Evolutionary conservation across 2,888 invertebrate species (phyloP), one percentile per base, ranked within the genome.

Genomic region (Antheraea yamamai): DNA sequence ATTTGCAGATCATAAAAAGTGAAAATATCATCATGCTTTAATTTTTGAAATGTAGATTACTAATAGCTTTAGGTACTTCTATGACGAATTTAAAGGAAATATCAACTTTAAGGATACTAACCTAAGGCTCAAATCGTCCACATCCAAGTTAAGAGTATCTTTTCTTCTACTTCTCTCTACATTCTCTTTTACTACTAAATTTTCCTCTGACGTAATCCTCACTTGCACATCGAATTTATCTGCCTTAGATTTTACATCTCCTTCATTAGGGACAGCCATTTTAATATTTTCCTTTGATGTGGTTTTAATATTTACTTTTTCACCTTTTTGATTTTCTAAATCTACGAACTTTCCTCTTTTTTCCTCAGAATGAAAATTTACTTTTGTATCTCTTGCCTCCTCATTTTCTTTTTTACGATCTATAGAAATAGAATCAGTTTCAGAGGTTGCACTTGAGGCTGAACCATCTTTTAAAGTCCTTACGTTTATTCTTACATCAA

Each of bases 401-500:
- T 84, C 83, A 66, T 87, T 85, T 2, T 87, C 79, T 79, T 86
- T 87, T 71, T 81, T 87, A 23, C 86, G 85, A 23, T 86, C 87
- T 72, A 76, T 76, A 73, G 85, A 85, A 18, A 81, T 81, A 0
- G 92, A 93, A 75, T 91, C 92, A 81, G 88, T 92, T 2, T 94
- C 94, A 0, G 94, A 92, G 35, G 93, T 92, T 18, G 90, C 89
- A 74, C 89, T 92, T 10, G 93, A 92, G 58, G 87, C 73, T 61
- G 88, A 76, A 55, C 92, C 92, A 77, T 94, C 93, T 82, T 93
- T 94, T 6, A 93, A 81, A 73, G 95, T 95, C 39, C 91, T 85
- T 0, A 95, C 95, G 89, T 95, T 95, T 55, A 95, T 95, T 82
- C 92, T 91, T 0, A 95, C 95, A 85, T 95, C 95, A 85, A 95